Evolutionary conservation across 2,888 invertebrate species (phyloP).

Genomic region (Drosophila acutilabella): DNA sequence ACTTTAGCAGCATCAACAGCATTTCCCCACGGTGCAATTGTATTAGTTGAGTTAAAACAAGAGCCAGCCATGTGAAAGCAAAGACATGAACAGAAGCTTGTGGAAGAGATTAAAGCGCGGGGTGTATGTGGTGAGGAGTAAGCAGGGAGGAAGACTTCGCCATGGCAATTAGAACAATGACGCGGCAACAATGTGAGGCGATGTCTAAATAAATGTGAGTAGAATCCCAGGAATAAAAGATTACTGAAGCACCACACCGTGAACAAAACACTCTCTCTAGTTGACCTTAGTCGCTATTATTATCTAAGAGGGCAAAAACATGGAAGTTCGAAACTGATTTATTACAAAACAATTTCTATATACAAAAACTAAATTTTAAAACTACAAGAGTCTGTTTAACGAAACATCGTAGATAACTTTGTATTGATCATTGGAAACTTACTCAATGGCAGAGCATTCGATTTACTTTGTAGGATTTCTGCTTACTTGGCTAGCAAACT

Average conservation of each 20-base stretch:
- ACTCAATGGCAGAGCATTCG: not conserved
- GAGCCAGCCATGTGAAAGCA: slow-evolving; percentile 73
- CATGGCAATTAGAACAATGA: slow-evolving; percentile 75
- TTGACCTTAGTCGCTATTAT: not conserved
- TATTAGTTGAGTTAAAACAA: slow-evolving; percentile 80
- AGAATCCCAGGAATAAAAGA: slow-evolving; percentile 20
- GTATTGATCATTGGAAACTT: too few species aligned
- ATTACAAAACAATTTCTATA: not conserved
- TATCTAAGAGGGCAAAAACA: not conserved
- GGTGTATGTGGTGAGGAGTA: not conserved
- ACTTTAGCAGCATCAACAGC: slow-evolving; percentile 41
- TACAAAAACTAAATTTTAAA: too few species aligned
- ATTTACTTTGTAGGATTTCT: not conserved
- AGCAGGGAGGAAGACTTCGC: slow-evolving; percentile 9
- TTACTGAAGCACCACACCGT: slow-evolving; percentile 17
- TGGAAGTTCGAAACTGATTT: not conserved
- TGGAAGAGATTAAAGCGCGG: slow-evolving; percentile 35
- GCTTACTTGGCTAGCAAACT: not conserved
- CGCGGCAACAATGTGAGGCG: slow-evolving; percentile 69
- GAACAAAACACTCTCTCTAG: slow-evolving; percentile 32
- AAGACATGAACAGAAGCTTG: slow-evolving; percentile 46
- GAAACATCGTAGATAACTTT: too few species aligned
- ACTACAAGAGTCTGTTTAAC: too few species aligned
- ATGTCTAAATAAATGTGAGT: slow-evolving; percentile 24
- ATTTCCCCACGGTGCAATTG: slow-evolving; percentile 79